phyloP scores from a whole-genome alignment of 1,140 invertebrate species.

The Marisa cornuarietis region DNA sequence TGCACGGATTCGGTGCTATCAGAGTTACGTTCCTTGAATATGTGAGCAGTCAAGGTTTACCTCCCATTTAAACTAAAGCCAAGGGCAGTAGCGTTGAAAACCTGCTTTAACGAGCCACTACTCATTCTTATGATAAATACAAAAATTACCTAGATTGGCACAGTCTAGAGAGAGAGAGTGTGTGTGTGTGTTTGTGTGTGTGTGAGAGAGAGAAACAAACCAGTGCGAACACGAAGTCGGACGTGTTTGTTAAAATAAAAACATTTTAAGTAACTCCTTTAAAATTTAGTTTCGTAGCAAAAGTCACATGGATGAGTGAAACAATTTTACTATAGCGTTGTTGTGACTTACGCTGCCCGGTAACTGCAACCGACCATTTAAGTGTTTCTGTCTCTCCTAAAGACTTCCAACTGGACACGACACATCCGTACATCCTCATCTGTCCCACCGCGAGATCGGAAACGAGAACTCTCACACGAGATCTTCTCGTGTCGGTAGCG shows the following conservation, averaged over 20 bases:
- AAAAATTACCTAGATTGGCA: too few species aligned
- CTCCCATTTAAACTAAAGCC: background rate
- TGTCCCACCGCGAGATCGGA: constrained; percentile 14
- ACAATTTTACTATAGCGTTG: too few species aligned
- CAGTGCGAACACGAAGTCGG: too few species aligned
- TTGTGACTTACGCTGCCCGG: constrained; percentile 9
- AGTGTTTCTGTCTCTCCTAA: background rate
- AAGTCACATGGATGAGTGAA: too few species aligned
- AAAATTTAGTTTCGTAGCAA: too few species aligned
- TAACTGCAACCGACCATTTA: constrained; percentile 1
- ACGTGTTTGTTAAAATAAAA: too few species aligned
- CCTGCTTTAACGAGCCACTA: too few species aligned
- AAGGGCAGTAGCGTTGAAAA: background rate
- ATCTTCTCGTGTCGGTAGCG: constrained; percentile 1
- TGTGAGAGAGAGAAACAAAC: too few species aligned
- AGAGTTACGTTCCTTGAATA: background rate
- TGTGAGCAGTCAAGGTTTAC: background rate
- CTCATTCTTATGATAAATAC: too few species aligned
- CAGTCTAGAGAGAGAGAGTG: too few species aligned
- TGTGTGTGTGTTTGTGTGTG: too few species aligned
- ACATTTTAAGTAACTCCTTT: too few species aligned
- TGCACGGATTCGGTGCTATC: background rate
- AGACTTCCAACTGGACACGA: background rate
- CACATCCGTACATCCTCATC: constrained; percentile 14
- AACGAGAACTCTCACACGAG: constrained; percentile 7